phyloP scores from a whole-genome alignment of 2,797 vertebrate genomes.

The Hafferia zeledoni region DNA sequence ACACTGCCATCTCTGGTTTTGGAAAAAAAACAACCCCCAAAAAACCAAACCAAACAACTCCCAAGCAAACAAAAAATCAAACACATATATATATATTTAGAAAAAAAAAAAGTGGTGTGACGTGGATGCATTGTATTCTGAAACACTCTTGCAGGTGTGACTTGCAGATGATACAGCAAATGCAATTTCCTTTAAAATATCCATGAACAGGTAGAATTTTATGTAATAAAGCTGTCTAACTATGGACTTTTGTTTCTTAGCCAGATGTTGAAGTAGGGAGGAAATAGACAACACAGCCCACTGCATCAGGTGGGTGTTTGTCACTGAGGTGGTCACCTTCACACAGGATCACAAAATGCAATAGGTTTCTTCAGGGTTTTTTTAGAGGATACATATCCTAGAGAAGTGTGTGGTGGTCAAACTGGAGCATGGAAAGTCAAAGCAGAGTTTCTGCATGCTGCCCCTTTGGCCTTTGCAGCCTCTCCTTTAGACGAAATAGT shows the following conservation, averaged over 20 bases:
- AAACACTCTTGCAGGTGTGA: background rate
- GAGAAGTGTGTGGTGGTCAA: background rate
- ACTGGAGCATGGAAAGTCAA: background rate
- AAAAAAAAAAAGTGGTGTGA: background rate
- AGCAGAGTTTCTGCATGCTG: background rate
- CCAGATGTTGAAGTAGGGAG: background rate
- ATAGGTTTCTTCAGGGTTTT: background rate
- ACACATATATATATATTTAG: too few species aligned
- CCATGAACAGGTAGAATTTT: background rate
- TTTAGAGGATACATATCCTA: background rate
- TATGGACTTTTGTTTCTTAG: background rate
- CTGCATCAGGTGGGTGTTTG: background rate
- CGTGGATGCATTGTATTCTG: background rate
- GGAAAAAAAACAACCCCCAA: background rate
- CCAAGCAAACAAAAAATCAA: too few species aligned
- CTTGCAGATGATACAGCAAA: background rate
- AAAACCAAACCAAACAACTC: background rate
- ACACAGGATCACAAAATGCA: background rate
- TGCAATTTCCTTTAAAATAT: background rate
- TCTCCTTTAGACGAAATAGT: background rate
- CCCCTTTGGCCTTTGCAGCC: background rate
- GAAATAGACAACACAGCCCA: background rate
- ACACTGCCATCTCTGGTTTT: background rate
- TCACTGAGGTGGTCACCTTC: background rate
- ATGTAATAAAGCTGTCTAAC: background rate